Percentiles rank a stretch among this genome's conserved stretches.
Evolutionary conservation across 2,113 vertebrate species (phyloP).

Genomic region (Engystomops pustulosus): DNA sequence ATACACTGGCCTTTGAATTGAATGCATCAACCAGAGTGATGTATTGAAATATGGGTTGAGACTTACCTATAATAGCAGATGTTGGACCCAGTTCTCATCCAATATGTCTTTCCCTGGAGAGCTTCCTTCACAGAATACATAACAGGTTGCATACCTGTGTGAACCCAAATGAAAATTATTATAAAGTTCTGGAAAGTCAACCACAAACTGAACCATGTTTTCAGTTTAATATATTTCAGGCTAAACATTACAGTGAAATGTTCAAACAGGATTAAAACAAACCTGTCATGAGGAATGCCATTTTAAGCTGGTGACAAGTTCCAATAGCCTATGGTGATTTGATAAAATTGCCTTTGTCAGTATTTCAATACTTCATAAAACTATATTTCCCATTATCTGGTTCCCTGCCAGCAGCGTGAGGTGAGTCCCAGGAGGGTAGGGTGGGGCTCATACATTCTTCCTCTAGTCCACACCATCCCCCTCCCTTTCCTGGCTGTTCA

Average conservation of each 20-base stretch:
- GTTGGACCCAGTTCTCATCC: slow-evolving; percentile 83
- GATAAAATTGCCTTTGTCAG: too few species aligned
- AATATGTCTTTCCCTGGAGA: slow-evolving; percentile 81
- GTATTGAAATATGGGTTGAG: neutral
- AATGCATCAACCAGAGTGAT: neutral
- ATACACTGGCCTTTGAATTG: neutral
- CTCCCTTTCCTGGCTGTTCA: too few species aligned
- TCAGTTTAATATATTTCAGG: neutral
- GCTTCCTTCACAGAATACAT: slow-evolving; percentile 91
- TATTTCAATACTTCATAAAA: too few species aligned
- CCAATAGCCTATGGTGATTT: too few species aligned
- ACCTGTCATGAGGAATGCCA: too few species aligned
- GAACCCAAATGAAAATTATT: slow-evolving; percentile 51
- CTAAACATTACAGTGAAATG: neutral
- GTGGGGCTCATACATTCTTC: too few species aligned
- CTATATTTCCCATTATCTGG: too few species aligned
- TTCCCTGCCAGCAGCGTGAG: too few species aligned
- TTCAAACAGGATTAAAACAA: too few species aligned
- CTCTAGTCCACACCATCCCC: too few species aligned
- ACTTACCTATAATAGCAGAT: slow-evolving; percentile 94
- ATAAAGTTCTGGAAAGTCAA: neutral
- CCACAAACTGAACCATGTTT: neutral
- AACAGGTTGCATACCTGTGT: slow-evolving; percentile 89
- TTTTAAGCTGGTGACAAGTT: too few species aligned
- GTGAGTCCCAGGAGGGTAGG: too few species aligned